A percentile compares a stretch with the other conserved stretches of the same genome.
These are phyloP conservation scores for Diaphora mendica DNA, from an alignment of 2,888 invertebrate species.

Conservation along the genomic window DNA sequence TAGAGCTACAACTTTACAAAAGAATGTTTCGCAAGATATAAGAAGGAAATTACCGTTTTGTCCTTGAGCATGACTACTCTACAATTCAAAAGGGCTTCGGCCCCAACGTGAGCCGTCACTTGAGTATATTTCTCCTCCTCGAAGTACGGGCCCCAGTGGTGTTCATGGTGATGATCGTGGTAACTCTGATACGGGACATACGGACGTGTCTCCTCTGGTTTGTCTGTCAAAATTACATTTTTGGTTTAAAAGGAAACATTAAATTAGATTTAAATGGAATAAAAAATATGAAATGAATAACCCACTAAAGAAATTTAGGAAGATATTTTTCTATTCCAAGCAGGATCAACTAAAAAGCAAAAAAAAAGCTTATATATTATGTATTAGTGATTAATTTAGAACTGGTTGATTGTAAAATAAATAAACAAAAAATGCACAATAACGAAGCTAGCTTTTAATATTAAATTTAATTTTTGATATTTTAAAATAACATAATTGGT, in stretches of 20 bases:
- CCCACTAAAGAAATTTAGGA: neutral
- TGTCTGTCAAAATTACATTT: constrained; percentile 61
- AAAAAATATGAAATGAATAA: neutral
- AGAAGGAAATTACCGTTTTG: constrained; percentile 85
- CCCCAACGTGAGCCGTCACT: constrained; percentile 88
- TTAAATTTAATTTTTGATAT: constrained; percentile 10
- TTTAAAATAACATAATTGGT: constrained; percentile 16
- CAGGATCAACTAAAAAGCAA: neutral
- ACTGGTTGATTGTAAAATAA: neutral
- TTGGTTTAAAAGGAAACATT: neutral
- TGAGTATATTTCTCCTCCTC: constrained; percentile 87
- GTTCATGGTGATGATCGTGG: constrained; percentile 88
- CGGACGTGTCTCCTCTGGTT: constrained; percentile 78
- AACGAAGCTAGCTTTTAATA: neutral
- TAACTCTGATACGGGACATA: constrained; percentile 83
- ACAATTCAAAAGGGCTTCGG: constrained; percentile 89
- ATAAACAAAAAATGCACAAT: neutral
- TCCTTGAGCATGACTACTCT: constrained; percentile 90
- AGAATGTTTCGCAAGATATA: neutral
- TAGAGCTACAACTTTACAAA: neutral
- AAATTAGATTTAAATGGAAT: neutral
- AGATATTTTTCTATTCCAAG: neutral
- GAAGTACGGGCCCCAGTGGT: constrained; percentile 91
- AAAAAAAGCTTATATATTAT: neutral
- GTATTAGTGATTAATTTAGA: neutral